Base-by-base conservation (phyloP, 1,140 invertebrate species). In the Drosophila melanogaster region DNA sequence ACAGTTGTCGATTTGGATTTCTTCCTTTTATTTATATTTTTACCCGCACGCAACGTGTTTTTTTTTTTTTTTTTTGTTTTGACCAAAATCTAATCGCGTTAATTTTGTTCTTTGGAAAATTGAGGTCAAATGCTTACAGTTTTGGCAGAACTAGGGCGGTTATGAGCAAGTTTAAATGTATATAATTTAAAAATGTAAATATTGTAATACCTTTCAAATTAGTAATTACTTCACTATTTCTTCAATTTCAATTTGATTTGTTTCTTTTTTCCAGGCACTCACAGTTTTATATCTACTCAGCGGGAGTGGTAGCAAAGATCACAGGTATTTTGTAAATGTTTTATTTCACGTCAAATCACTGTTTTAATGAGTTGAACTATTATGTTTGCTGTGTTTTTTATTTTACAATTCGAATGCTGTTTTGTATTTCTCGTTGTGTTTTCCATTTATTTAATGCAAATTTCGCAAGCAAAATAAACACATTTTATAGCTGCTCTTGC, bases 61-160 rank as follows among this genome's bases (percentile, higher is more conserved):
- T 30, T 30, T 4, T 19, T 44, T 22, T 50, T n/a, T n/a, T n/a
- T 49, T 44, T 43, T 53, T 50, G 50, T 55, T 65, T 41, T 66
- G 15, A 61, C 61, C 59, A 33, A 76, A 74, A 72, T 76, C 66
- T 66, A 77, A 85, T 85, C 77, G 71, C 76, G 19, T 64, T 57
- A 47, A 26, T 40, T 33, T 59, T 30, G 30, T 51, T 55, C 51
- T 40, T 33, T 12, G 8, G 30, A 8, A 61, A 61, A 73, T 50
- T 53, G 35, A 55, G 65, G 54, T 46, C 70, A 58, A 47, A 35
- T 47, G 37, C 24, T 4, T n/a, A 64, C 61, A 59, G 56, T 79
- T 80, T 70, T 50, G 61, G 51, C 49, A 10, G 44, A 70, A 62
- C 58, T 78, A n/a, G 0, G 30, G 6, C 22, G 77, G 19, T 6